Conservation (phyloP, 2,888 invertebrate genomes). For the Hemicrepidius hirtus region DNA sequence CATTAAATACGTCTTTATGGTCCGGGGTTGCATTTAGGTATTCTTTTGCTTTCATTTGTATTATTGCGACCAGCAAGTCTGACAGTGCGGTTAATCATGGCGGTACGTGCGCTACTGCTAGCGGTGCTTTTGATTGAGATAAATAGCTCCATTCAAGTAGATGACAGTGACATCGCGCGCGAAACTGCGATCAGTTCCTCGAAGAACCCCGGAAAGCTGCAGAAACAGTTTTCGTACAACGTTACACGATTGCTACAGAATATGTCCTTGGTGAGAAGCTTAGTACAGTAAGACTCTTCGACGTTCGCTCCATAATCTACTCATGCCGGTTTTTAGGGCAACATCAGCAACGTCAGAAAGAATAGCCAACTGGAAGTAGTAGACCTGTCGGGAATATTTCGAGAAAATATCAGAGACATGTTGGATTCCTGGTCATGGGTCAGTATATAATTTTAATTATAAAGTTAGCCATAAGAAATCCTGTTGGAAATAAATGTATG, state of each 20-base stretch:
- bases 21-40: conserved; percentile 31
- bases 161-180: conserved; percentile 55
- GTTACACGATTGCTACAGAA: conserved; percentile 53
- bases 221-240: conserved; percentile 54
- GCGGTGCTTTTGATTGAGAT: conserved; percentile 58
- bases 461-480: not conserved
- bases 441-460: conserved; percentile 41
- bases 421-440: conserved; percentile 60
- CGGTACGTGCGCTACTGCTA: conserved; percentile 54
- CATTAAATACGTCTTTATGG: conserved; percentile 8
- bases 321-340: conserved; percentile 45
- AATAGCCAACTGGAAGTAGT: conserved; percentile 24
- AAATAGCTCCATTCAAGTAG: conserved; percentile 58
- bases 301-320: conserved; percentile 41
- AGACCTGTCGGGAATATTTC: conserved; percentile 51
- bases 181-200: conserved; percentile 54
- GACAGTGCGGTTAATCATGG: conserved; percentile 56
- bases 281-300: conserved; percentile 12
- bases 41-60: conserved; percentile 50
- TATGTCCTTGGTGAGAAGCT: conserved; percentile 50
- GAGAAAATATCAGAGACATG: conserved; percentile 56
- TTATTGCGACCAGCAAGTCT: conserved; percentile 48
- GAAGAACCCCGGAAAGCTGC: conserved; percentile 56
- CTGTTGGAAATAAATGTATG: no score
- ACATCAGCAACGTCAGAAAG: conserved; percentile 43